Conservation (phyloP, 2,888 invertebrate genomes). For the Rhamnusium bicolor region DNA sequence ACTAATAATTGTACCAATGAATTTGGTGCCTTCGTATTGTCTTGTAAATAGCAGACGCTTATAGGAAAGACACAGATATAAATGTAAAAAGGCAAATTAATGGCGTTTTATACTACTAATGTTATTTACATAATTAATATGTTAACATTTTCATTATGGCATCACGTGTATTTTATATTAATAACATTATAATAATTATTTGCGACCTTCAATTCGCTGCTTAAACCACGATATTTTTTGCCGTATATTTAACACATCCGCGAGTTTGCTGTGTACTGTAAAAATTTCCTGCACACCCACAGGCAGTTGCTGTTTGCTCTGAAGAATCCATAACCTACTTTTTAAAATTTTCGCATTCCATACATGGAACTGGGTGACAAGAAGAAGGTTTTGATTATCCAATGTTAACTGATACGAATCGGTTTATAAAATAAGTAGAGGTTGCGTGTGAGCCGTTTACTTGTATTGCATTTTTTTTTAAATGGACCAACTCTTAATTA, state of each 20-base stretch:
- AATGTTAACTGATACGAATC: neutral
- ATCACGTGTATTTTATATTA: conserved; percentile 2
- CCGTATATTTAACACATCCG: neutral
- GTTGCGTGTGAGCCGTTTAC: too few species aligned
- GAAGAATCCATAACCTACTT: conserved; percentile 2
- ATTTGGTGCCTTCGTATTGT: too few species aligned
- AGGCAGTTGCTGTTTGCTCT: neutral
- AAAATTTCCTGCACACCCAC: neutral
- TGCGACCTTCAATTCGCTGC: neutral
- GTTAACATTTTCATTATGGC: neutral
- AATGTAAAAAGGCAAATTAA: neutral
- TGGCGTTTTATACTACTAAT: neutral
- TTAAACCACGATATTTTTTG: neutral
- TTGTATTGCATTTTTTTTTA: too few species aligned
- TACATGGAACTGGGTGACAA: neutral
- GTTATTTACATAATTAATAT: neutral
- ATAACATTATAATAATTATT: neutral
- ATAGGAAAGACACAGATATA: too few species aligned
- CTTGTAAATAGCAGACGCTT: too few species aligned
- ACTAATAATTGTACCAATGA: too few species aligned
- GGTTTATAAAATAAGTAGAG: too few species aligned
- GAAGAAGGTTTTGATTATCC: neutral
- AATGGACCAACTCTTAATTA: too few species aligned
- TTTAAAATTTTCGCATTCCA: conserved; percentile 2
- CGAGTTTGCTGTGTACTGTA: neutral